Evolutionary conservation across 2,797 vertebrate genomes (phyloP).

Genomic region (Ciconia nigra): DNA sequence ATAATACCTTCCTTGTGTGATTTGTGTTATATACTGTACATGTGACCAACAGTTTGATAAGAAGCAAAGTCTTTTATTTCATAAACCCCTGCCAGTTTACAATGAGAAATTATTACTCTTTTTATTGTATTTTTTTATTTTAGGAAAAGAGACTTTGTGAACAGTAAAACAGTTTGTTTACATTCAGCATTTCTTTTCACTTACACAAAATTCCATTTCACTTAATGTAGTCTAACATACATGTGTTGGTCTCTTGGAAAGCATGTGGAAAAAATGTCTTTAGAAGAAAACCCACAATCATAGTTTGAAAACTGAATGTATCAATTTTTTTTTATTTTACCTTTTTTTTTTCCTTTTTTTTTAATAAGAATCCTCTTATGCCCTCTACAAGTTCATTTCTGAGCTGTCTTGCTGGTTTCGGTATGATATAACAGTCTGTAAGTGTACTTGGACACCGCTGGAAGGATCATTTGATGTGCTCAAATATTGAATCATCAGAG

Average conservation of each 20-base stretch:
- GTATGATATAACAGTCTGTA: conserved; percentile 88
- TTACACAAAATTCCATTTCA: conserved; percentile 73
- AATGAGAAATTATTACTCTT: conserved; percentile 84
- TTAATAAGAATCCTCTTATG: conserved; percentile 69
- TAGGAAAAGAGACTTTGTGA: conserved; percentile 67
- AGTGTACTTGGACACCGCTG: conserved; percentile 79
- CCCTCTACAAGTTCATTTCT: conserved; percentile 78
- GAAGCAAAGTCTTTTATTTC: conserved; percentile 75
- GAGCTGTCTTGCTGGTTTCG: conserved; percentile 94
- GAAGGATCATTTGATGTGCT: conserved; percentile 90
- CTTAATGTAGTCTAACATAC: conserved; percentile 61
- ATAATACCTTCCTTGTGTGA: conserved; percentile 96
- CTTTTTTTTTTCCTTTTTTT: conserved; percentile 13
- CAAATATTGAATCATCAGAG: conserved; percentile 82
- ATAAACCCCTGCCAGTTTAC: conserved; percentile 76
- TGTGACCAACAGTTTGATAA: conserved; percentile 80
- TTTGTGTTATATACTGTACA: conserved; percentile 99
- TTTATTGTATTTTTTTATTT: conserved; percentile 58
- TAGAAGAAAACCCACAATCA: conserved; percentile 72
- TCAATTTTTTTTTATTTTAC: conserved; percentile 49
- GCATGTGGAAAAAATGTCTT: conserved; percentile 69
- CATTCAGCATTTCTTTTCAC: conserved; percentile 75
- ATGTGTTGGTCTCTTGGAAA: conserved; percentile 73
- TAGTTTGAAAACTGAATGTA: conserved; percentile 69
- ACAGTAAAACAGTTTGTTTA: conserved; percentile 71